These are phyloP conservation scores for Julus scandinavius DNA, from an alignment of 2,888 invertebrate genomes.

Conservation along the genomic window DNA sequence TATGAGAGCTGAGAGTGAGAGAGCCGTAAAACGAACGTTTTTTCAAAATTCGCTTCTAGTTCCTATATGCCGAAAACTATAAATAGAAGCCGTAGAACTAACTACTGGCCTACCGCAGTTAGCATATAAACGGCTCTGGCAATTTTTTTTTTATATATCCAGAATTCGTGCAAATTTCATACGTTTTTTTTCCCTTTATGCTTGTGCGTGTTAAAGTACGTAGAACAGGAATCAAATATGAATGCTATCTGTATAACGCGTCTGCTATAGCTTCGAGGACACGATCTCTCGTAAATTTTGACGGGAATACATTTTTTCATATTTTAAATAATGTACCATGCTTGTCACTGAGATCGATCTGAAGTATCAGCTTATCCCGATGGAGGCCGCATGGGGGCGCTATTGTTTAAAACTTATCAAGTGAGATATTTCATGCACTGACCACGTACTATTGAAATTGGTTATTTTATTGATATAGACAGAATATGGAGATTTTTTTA, in stretches of 20 bases:
- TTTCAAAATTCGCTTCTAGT: background rate
- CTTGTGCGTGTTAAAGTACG: background rate
- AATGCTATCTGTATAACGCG: background rate
- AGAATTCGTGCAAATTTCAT: slow-evolving; percentile 29
- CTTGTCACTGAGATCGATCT: background rate
- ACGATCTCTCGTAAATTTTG: background rate
- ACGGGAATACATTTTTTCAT: background rate
- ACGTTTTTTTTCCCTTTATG: background rate
- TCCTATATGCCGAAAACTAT: background rate
- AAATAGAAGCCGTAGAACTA: background rate
- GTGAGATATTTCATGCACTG: no score
- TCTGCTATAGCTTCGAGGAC: background rate
- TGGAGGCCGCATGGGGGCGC: no score
- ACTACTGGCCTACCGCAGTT: background rate
- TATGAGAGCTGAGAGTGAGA: background rate
- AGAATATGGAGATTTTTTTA: no score
- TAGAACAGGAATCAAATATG: background rate
- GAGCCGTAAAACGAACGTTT: background rate
- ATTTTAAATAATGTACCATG: background rate
- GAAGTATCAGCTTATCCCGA: no score
- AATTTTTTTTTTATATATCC: background rate
- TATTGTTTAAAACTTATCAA: no score
- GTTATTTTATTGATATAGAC: no score
- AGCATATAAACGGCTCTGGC: background rate
- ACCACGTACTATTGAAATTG: no score